Evolutionary conservation across 2,888 invertebrate genomes (phyloP).

Genomic region (Troilus luridus): DNA sequence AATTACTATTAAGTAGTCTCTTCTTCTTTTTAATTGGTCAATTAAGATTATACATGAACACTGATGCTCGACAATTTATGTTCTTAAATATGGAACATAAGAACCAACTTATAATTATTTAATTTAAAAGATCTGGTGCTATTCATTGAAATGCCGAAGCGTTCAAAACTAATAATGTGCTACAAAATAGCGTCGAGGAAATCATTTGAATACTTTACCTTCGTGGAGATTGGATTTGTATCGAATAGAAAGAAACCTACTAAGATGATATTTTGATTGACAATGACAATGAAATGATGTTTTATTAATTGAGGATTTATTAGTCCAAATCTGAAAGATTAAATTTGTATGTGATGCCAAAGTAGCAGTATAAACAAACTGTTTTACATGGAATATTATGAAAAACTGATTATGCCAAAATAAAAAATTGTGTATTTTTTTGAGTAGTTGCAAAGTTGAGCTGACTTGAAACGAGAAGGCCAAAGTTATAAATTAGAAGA

Average conservation of each 20-base stretch:
- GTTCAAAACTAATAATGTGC: neutral
- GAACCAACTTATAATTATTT: neutral
- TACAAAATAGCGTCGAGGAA: neutral
- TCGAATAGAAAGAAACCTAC: neutral
- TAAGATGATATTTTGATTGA: neutral
- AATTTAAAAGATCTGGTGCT: neutral
- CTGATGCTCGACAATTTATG: neutral
- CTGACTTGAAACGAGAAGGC: neutral
- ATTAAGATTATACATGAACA: neutral
- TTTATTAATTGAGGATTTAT: neutral
- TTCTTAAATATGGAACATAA: neutral
- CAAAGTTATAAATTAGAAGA: neutral
- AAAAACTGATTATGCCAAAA: neutral
- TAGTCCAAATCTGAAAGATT: neutral
- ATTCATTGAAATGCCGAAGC: neutral
- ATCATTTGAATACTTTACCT: neutral
- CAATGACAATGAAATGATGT: neutral
- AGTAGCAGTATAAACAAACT: neutral
- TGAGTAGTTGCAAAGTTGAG: neutral
- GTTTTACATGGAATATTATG: neutral
- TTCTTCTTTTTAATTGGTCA: neutral
- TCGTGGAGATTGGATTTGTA: too few relatives aligned
- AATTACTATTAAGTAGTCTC: neutral
- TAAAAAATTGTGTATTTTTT: neutral
- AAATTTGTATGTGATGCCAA: neutral